Base-by-base conservation (phyloP, 2,113 vertebrate genomes). In the Python bivittatus region DNA sequence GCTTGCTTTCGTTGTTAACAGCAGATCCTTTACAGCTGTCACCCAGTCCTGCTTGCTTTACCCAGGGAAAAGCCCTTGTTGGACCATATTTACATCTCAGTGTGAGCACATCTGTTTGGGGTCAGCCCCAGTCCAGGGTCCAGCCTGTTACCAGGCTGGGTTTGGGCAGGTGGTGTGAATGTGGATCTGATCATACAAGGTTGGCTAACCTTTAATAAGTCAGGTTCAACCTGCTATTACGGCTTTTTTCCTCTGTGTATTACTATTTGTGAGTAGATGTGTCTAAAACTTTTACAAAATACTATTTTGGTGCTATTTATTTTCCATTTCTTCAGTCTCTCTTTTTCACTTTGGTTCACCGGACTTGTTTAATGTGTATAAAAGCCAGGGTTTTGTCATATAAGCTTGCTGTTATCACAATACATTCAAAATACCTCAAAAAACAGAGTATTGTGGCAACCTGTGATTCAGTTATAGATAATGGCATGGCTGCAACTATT, bases 351-450 rank as follows among this genome's bases (percentile, higher is more conserved):
- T 92, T 48, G 79, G 95, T 96, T 95, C 96, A 95, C 58, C 85
- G 57, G 91, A 94, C 93, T 90, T 95, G 53, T 95, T 94, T 94
- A 95, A 95, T 92, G 25, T 92, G 88, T 94, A 93, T 94, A 95
- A 94, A 95, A 96, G 96, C 95, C 95, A 95, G 95, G 92, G 92
- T 95, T 95, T 94, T 91, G 83, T 91, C 92, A 93, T 96, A 85
- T 79, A 91, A 95, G 95, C 95, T 95, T 93, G 92, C 95, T 95
- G 91, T 96, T 96, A 94, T 94, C 92, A 13, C 90, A 72, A 90
- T 95, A 94, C 94, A 93, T 94, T 93, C 94, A 93, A 93, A 97
- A 97, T 97, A 97, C 97, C 97, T 97, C 97, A 97, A 92, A 91
- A 95, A 95, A 93, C n/a, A 92, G 95, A 95, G 96, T 92, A 93